Evolutionary conservation across 2,113 vertebrate genomes (phyloP).

Genomic region (Prunella fulvescens): DNA sequence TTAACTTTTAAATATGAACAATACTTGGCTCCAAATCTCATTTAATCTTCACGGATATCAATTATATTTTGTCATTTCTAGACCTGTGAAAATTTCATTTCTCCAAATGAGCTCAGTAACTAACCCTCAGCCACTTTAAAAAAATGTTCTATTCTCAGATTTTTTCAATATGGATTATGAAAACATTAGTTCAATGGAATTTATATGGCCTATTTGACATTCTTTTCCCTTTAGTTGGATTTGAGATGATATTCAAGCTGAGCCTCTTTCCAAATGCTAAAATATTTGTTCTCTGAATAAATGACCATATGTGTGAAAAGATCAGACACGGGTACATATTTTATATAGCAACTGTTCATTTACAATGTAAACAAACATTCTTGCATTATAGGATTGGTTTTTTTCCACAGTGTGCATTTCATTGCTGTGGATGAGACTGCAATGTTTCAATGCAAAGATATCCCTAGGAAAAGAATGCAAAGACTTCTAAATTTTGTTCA

Average conservation of each 20-base stretch:
- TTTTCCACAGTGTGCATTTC: background rate
- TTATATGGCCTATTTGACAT: conserved; percentile 38
- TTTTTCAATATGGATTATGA: conserved; percentile 36
- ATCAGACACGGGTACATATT: background rate
- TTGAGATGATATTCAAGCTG: conserved; percentile 19
- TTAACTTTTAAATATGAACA: conserved; percentile 53
- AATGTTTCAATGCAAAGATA: background rate
- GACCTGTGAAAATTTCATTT: conserved; percentile 49
- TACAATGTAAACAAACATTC: background rate
- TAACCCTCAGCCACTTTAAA: background rate
- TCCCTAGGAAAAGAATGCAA: background rate
- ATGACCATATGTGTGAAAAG: conserved; percentile 7
- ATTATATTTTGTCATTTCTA: conserved; percentile 48
- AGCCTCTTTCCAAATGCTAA: conserved; percentile 10
- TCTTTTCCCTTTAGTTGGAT: conserved; percentile 19
- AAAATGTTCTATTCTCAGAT: background rate
- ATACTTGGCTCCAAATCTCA: conserved; percentile 31
- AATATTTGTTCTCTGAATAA: conserved; percentile 49
- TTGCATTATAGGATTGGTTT: background rate
- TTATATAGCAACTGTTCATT: background rate
- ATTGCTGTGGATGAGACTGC: background rate
- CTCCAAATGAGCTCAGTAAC: conserved; percentile 42
- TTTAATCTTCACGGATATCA: conserved; percentile 49
- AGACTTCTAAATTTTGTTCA: background rate
- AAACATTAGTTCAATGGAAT: conserved; percentile 46